phyloP scores from a whole-genome alignment of 2,888 invertebrate genomes.

The Heteromurus nitidus region DNA sequence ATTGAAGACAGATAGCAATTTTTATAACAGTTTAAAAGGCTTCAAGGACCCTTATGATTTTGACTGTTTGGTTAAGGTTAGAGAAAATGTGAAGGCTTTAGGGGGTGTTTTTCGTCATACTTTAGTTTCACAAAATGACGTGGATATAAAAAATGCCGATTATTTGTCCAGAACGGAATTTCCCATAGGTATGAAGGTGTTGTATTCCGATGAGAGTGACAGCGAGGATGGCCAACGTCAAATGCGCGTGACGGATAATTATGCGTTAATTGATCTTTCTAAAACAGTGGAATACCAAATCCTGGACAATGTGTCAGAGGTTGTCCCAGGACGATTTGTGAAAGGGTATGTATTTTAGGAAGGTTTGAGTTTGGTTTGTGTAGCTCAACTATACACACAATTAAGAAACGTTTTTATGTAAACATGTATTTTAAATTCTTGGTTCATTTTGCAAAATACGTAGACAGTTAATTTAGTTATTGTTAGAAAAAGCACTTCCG shows the following conservation, averaged over 20 bases:
- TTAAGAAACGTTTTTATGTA: no score
- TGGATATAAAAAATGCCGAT: conserved; percentile 41
- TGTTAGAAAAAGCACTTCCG: no score
- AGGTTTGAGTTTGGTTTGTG: no score
- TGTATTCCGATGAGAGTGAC: neutral
- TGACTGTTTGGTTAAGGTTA: neutral
- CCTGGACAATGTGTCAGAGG: neutral
- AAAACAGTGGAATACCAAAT: neutral
- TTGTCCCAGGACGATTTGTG: conserved; percentile 8
- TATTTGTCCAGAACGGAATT: conserved; percentile 22
- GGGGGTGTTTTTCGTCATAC: conserved; percentile 3
- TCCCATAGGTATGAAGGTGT: neutral
- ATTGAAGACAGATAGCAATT: conserved; percentile 39
- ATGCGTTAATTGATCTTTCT: conserved; percentile 27
- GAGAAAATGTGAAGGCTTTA: neutral
- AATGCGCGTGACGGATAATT: neutral
- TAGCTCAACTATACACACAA: no score
- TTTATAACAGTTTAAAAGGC: conserved; percentile 21
- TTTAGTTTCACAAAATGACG: neutral
- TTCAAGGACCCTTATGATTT: conserved; percentile 27
- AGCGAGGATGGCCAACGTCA: neutral
- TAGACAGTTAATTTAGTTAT: no score
- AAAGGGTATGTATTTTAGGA: conserved; percentile 23
- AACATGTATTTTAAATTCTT: no score
- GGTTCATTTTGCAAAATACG: no score